phyloP scores from a whole-genome alignment of 2,888 invertebrate species.

The Drosophila ochracea region DNA sequence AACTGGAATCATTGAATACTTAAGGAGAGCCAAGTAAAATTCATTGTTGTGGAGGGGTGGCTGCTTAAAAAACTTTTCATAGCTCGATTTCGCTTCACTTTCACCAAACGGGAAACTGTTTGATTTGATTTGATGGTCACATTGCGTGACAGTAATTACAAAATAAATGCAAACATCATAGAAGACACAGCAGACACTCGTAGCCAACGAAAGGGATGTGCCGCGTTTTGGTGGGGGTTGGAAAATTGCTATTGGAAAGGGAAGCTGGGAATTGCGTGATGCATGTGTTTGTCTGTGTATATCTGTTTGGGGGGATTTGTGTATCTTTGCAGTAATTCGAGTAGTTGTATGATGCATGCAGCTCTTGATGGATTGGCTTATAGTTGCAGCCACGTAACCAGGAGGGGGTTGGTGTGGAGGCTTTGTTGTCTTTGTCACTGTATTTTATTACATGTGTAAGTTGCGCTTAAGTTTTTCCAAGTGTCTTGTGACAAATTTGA shows the following conservation, averaged over 20 bases:
- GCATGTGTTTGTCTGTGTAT: slow-evolving; percentile 43
- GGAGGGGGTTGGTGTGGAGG: neutral
- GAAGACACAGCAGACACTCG: slow-evolving; percentile 25
- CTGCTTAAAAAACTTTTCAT: slow-evolving; percentile 11
- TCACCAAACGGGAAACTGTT: slow-evolving; percentile 48
- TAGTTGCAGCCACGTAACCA: slow-evolving; percentile 60
- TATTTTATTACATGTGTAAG: slow-evolving; percentile 80
- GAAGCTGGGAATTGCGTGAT: slow-evolving; percentile 42
- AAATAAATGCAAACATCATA: slow-evolving; percentile 84
- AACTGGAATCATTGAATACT: slow-evolving; percentile 30
- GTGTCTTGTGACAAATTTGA: slow-evolving; percentile 77
- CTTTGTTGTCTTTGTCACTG: slow-evolving; percentile 9
- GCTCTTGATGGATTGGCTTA: slow-evolving; percentile 74
- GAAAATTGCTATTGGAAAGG: slow-evolving; percentile 1
- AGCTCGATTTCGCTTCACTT: slow-evolving; percentile 40
- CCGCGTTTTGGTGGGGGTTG: neutral
- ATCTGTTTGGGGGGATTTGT: slow-evolving; percentile 13
- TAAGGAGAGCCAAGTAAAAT: slow-evolving; percentile 14
- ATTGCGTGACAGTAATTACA: slow-evolving; percentile 85
- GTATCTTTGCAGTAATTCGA: slow-evolving; percentile 64
- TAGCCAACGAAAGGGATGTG: slow-evolving; percentile 40
- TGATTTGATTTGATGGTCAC: slow-evolving; percentile 82
- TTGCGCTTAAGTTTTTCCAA: slow-evolving; percentile 69
- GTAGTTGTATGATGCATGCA: slow-evolving; percentile 61
- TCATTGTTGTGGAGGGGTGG: slow-evolving; percentile 55